Percentiles rank a stretch among this genome's conserved stretches.
Conservation (phyloP, 1,140 invertebrate genomes). For the Meloidogyne floridensis region DNA sequence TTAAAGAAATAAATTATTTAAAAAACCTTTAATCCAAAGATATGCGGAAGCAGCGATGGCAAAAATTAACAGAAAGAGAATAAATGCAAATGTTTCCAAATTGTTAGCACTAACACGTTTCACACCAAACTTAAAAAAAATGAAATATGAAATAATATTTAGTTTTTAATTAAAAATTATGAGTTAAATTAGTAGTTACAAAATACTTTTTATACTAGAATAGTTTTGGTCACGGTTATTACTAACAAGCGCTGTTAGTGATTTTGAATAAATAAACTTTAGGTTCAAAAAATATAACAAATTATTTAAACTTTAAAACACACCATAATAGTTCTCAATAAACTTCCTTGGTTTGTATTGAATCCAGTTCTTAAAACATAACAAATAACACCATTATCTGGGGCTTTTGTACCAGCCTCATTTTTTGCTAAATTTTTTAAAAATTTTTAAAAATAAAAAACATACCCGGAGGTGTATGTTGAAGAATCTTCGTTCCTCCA, state of each 20-base stretch:
- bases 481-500: conserved; percentile 95
- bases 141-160: no score
- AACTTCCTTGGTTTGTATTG: conserved; percentile 92
- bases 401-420: conserved; percentile 68
- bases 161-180: no score
- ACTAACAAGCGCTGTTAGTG: no score
- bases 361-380: conserved; percentile 96
- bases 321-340: conserved; percentile 87
- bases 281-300: no score
- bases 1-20: conserved; percentile 10
- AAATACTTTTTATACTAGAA: no score
- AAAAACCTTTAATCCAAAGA: conserved; percentile 87
- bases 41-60: conserved; percentile 92
- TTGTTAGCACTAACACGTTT: conserved; percentile 99
- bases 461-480: conserved; percentile 79
- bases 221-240: no score
- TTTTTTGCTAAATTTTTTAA: conserved; percentile 59
- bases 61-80: conserved; percentile 92
- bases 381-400: conserved; percentile 93
- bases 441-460: conserved; percentile 18
- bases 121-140: conserved; percentile 78
- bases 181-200: no score
- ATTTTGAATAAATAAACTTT: no score
- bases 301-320: no score
- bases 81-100: conserved; percentile 98